phyloP scores from a whole-genome alignment of 2,113 vertebrate species.

The Labeo catla region DNA sequence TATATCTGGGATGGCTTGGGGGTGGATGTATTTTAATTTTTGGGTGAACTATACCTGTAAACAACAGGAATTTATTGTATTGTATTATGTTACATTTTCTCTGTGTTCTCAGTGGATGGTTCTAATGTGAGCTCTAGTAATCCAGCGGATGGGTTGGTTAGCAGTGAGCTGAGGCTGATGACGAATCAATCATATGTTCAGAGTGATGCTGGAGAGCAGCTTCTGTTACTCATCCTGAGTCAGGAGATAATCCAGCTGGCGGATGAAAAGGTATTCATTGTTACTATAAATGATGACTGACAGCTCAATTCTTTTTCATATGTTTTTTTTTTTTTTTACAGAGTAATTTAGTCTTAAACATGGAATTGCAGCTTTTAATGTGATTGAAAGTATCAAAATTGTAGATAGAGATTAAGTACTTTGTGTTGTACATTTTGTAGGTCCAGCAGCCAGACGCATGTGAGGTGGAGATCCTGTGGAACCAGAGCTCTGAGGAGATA shows the following conservation, averaged over 20 bases:
- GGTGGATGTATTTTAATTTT: background rate
- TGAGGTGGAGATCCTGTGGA: slow-evolving; percentile 88
- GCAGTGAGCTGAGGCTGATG: slow-evolving; percentile 85
- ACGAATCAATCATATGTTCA: slow-evolving; percentile 85
- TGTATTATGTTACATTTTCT: background rate
- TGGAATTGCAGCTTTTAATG: background rate
- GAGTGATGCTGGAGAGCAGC: slow-evolving; percentile 78
- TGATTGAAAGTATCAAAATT: background rate
- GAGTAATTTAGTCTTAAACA: background rate
- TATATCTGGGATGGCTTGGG: background rate
- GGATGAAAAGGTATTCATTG: slow-evolving; percentile 80
- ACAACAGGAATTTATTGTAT: background rate
- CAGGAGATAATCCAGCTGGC: slow-evolving; percentile 90
- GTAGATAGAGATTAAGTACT: background rate
- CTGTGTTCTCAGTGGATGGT: slow-evolving; percentile 75
- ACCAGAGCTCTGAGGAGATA: slow-evolving; percentile 79
- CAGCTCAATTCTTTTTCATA: background rate
- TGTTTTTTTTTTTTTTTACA: background rate
- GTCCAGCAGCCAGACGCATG: slow-evolving; percentile 88
- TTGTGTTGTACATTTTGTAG: slow-evolving; percentile 62
- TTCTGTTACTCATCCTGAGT: slow-evolving; percentile 85
- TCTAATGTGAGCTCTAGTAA: slow-evolving; percentile 69
- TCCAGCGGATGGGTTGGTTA: slow-evolving; percentile 77
- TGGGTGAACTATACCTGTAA: background rate
- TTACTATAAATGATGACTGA: background rate